These are phyloP conservation scores for Drosophila mulleri DNA, from an alignment of 2,888 invertebrate species.

Conservation along the genomic window DNA sequence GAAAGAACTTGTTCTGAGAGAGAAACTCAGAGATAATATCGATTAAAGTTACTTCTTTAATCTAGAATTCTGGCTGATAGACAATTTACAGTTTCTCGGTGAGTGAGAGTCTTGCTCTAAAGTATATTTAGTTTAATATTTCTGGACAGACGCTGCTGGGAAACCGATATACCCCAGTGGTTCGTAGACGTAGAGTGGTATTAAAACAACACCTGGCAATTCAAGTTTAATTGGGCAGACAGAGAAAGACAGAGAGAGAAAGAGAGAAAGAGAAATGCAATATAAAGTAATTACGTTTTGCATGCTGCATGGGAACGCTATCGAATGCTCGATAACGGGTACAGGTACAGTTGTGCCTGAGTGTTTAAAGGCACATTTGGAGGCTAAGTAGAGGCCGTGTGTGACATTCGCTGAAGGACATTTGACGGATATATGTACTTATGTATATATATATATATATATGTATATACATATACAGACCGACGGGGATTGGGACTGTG, in stretches of 20 bases:
- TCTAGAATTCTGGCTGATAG: too few relatives aligned
- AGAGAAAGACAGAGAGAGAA: conserved; percentile 14
- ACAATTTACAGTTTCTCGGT: too few relatives aligned
- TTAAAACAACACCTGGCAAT: conserved; percentile 65
- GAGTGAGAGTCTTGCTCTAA: too few relatives aligned
- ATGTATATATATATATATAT: too few relatives aligned
- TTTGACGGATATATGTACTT: conserved; percentile 2
- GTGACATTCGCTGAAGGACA: conserved; percentile 54
- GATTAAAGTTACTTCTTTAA: too few relatives aligned
- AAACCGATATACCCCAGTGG: conserved; percentile 29
- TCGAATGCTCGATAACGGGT: conserved; percentile 19
- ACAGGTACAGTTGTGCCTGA: conserved; percentile 20
- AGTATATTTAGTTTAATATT: too few relatives aligned
- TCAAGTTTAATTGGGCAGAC: conserved; percentile 71
- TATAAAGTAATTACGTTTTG: conserved; percentile 59
- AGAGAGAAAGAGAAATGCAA: conserved; percentile 41
- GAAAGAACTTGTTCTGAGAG: too few relatives aligned
- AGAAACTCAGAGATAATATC: too few relatives aligned
- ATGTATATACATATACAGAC: too few relatives aligned
- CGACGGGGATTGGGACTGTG: conserved; percentile 5
- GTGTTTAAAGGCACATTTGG: conserved; percentile 52
- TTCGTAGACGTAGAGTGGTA: conserved; percentile 6
- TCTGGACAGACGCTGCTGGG: too few relatives aligned
- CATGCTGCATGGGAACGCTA: conserved; percentile 35
- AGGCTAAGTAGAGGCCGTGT: conserved; percentile 3